Percentiles rank a stretch among this genome's conserved stretches.
Conservation (phyloP, 2,797 vertebrate species). For the Poecilia gillii region DNA sequence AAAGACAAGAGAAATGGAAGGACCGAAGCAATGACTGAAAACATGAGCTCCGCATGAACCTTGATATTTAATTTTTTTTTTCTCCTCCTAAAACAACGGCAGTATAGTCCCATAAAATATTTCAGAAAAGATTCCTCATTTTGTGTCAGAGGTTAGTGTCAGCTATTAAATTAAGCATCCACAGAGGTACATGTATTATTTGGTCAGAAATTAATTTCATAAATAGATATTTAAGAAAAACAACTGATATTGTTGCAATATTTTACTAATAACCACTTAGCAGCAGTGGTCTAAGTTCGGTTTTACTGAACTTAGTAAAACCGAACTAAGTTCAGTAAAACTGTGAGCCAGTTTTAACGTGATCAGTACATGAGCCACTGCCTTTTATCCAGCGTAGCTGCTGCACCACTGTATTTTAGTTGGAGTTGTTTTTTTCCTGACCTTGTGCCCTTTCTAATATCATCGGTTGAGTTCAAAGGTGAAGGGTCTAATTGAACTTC, state of each 20-base stretch:
- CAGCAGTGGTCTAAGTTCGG: too few species aligned
- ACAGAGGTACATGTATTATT: background rate
- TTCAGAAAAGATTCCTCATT: background rate
- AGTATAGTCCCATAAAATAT: background rate
- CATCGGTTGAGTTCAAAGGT: constrained; percentile 14
- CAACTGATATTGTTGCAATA: too few species aligned
- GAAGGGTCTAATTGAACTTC: background rate
- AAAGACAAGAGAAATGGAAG: constrained; percentile 22
- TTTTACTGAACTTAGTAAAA: too few species aligned
- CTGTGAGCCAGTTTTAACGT: constrained; percentile 38
- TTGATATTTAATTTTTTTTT: constrained; percentile 21
- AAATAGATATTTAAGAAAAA: too few species aligned
- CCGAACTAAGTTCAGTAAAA: too few species aligned
- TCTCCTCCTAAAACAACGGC: background rate
- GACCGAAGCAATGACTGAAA: constrained; percentile 23
- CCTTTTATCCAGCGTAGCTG: constrained; percentile 48
- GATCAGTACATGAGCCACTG: constrained; percentile 60
- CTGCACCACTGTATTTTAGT: constrained; percentile 32
- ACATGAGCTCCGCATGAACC: constrained; percentile 22
- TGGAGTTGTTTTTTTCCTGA: constrained; percentile 43
- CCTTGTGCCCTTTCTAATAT: constrained; percentile 18
- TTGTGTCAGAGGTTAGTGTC: constrained; percentile 19
- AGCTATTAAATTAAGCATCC: background rate
- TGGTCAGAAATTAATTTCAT: background rate
- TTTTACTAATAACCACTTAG: too few species aligned